Percentiles rank a stretch among this genome's conserved stretches.
phyloP scores from a whole-genome alignment of 2,888 invertebrate species.

The Dryobotodes eremita region DNA sequence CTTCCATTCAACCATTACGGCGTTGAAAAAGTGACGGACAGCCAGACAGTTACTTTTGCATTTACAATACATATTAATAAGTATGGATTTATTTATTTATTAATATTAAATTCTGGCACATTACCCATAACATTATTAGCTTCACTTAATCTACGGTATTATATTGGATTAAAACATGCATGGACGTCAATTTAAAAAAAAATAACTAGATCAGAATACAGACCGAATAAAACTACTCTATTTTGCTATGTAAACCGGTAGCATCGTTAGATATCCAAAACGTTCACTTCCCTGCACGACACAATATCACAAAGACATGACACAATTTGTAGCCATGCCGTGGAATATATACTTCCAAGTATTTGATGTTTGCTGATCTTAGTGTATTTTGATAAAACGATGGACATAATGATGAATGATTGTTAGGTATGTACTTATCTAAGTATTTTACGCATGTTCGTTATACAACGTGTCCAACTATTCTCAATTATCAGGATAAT shows the following conservation, averaged over 20 bases:
- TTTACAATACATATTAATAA: background rate
- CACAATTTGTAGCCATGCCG: constrained; percentile 31
- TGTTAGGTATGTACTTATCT: too few relatives aligned
- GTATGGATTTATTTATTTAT: background rate
- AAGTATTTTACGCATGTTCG: background rate
- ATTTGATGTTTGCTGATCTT: constrained; percentile 38
- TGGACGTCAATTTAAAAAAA: background rate
- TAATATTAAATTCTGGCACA: background rate
- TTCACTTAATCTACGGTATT: background rate
- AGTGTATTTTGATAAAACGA: constrained; percentile 36
- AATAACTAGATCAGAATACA: background rate
- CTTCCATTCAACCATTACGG: background rate
- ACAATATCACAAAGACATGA: constrained; percentile 26
- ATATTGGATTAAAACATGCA: background rate
- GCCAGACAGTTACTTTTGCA: background rate
- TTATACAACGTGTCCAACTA: background rate
- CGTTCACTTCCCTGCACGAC: constrained; percentile 25
- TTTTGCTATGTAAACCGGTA: background rate
- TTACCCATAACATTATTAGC: background rate
- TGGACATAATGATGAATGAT: too few relatives aligned
- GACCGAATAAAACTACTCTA: constrained; percentile 5
- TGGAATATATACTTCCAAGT: constrained; percentile 40
- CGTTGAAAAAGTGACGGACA: background rate
- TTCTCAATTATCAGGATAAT: constrained; percentile 2
- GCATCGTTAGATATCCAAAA: constrained; percentile 20